phyloP scores from a whole-genome alignment of 2,113 vertebrate genomes.

The Callorhinus ursinus region DNA sequence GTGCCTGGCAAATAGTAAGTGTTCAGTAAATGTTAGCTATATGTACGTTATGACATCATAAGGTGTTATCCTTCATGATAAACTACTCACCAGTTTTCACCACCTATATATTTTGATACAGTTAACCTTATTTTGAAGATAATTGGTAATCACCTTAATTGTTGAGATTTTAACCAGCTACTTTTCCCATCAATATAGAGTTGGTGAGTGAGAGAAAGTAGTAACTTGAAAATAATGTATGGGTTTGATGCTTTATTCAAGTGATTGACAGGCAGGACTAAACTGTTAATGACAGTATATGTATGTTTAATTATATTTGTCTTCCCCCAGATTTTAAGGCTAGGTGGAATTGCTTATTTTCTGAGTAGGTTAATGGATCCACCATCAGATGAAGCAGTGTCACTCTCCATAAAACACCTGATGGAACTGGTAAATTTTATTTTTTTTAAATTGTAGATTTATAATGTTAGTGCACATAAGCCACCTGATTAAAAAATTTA shows the following conservation, averaged over 20 bases:
- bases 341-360: slow-evolving; percentile 94
- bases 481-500: background rate
- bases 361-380: slow-evolving; percentile 94
- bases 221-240: background rate
- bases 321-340: slow-evolving; percentile 91
- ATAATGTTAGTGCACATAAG: background rate
- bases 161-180: slow-evolving; percentile 32
- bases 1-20: background rate
- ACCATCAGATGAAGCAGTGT: slow-evolving; percentile 90
- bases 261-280: background rate
- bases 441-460: background rate
- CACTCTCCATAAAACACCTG: slow-evolving; percentile 94
- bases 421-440: slow-evolving; percentile 91
- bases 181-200: slow-evolving; percentile 25
- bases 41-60: background rate
- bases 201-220: background rate
- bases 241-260: background rate
- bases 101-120: background rate
- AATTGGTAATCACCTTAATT: background rate
- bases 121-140: slow-evolving; percentile 7
- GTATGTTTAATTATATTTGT: slow-evolving; percentile 37
- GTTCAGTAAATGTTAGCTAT: background rate
- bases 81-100: background rate
- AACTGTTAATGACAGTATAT: background rate
- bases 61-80: background rate